Evolutionary conservation across 2,888 invertebrate species (phyloP).

Genomic region (Drosophila putrida): DNA sequence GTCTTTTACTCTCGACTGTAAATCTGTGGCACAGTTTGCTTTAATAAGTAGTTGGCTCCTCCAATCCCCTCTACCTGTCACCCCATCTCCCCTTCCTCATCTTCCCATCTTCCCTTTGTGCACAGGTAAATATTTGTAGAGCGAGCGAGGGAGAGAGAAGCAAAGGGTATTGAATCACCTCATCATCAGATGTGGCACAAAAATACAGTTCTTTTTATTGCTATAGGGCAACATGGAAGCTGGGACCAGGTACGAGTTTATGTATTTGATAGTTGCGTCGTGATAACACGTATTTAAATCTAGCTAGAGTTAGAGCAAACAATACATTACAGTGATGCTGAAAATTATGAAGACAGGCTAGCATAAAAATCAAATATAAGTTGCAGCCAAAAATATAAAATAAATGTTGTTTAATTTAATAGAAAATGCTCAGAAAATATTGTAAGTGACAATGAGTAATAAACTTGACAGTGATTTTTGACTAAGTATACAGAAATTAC

Average conservation of each 20-base stretch:
- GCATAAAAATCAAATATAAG: neutral
- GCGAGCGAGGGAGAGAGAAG: slow-evolving; percentile 30
- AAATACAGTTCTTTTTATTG: slow-evolving; percentile 50
- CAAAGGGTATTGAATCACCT: slow-evolving; percentile 56
- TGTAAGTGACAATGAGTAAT: too few relatives aligned
- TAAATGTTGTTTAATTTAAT: too few relatives aligned
- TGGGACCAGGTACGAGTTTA: slow-evolving; percentile 24
- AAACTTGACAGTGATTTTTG: too few relatives aligned
- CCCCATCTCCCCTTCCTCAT: neutral
- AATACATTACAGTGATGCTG: neutral
- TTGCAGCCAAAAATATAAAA: neutral
- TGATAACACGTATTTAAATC: slow-evolving; percentile 13
- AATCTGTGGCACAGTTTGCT: slow-evolving; percentile 62
- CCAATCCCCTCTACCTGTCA: neutral
- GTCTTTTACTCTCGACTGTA: neutral
- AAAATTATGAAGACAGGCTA: neutral
- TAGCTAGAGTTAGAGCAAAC: neutral
- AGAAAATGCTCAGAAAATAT: too few relatives aligned
- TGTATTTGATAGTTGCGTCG: slow-evolving; percentile 6
- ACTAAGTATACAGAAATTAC: neutral
- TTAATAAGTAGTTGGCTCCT: slow-evolving; percentile 7
- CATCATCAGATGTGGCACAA: slow-evolving; percentile 71
- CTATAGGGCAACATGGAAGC: slow-evolving; percentile 21
- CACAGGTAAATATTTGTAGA: slow-evolving; percentile 68
- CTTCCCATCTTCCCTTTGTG: slow-evolving; percentile 38